These are phyloP conservation scores for Leptodactylus fuscus DNA, from an alignment of 2,113 vertebrate species.

Conservation along the genomic window DNA sequence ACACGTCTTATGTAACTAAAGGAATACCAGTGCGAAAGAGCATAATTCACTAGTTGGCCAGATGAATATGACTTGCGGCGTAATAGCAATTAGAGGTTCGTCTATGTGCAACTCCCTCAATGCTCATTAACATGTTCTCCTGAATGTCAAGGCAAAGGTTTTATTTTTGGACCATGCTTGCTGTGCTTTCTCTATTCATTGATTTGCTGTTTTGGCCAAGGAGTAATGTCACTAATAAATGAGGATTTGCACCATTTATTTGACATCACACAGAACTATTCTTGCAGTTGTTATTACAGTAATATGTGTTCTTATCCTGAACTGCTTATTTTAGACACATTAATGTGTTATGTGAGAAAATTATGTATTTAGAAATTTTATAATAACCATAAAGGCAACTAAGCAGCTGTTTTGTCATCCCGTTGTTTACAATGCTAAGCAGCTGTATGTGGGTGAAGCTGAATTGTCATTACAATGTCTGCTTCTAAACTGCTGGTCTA, in stretches of 20 bases:
- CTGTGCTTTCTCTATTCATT: neutral
- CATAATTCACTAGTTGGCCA: neutral
- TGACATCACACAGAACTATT: neutral
- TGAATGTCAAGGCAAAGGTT: conserved; percentile 28
- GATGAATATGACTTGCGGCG: neutral
- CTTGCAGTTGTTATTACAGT: neutral
- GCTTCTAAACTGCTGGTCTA: no score
- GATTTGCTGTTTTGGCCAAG: neutral
- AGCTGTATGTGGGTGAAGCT: no score
- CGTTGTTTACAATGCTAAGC: no score
- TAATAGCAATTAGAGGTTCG: conserved; percentile 7
- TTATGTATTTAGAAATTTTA: no score
- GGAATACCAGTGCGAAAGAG: neutral
- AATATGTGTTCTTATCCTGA: neutral
- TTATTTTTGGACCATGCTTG: neutral
- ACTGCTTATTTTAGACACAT: neutral
- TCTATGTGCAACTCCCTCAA: conserved; percentile 14
- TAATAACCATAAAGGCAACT: no score
- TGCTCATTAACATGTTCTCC: conserved; percentile 45
- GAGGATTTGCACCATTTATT: neutral
- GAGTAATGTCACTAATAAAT: neutral
- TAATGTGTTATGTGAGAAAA: neutral
- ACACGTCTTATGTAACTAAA: neutral
- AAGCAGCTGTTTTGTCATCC: no score
- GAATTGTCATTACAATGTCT: no score